Base-by-base conservation (phyloP, 2,797 vertebrate genomes). In the Pitangus sulphuratus region DNA sequence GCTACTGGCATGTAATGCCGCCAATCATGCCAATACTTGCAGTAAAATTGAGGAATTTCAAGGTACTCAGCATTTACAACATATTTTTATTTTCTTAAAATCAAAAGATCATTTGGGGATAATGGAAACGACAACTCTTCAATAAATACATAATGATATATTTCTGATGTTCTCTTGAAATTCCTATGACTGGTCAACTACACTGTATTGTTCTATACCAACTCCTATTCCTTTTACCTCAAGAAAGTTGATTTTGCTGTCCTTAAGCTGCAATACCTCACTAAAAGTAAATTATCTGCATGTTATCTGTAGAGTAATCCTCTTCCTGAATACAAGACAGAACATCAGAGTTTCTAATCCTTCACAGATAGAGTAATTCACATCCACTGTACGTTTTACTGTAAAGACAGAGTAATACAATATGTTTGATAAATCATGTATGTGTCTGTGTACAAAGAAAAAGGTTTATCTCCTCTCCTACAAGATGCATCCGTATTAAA, bases 1-100 rank as follows among this genome's bases (percentile, higher is more conserved):
- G 97, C 89, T 84, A 58, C 76, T 98, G 92, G 94, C 96, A 97
- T 97, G 97, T 96, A 96, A 95, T 94, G 91, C 92, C 96, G 97
- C 95, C 97, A 97, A 97, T 96, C 96, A 92, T 24, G 66, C 51
- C 72, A 71, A 72, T 87, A 86, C 48, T 95, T 89, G 92, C 93
- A 97, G 90, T 83, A 93, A 96, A 96, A 93, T 78, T 90, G 48
- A 76, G 87, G 96, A 96, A 92, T 97, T 97, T 93, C 95, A 96
- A 97, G 95, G 95, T 97, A 92, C 57, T 94, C 61, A 8, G 68
- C 57, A 90, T 88, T 93, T 97, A 62, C 44, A 93, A 86, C 31
- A 37, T 84, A 85, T 87, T 87, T 81, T 33, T 45, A 24, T 10
- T 18, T 74, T 94, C 90, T 94, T 79, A 35, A 42, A 48, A 94